Percentiles rank a stretch among this genome's conserved stretches.
Evolutionary conservation across 2,888 invertebrate genomes (phyloP).

Genomic region (Melipona beecheii): DNA sequence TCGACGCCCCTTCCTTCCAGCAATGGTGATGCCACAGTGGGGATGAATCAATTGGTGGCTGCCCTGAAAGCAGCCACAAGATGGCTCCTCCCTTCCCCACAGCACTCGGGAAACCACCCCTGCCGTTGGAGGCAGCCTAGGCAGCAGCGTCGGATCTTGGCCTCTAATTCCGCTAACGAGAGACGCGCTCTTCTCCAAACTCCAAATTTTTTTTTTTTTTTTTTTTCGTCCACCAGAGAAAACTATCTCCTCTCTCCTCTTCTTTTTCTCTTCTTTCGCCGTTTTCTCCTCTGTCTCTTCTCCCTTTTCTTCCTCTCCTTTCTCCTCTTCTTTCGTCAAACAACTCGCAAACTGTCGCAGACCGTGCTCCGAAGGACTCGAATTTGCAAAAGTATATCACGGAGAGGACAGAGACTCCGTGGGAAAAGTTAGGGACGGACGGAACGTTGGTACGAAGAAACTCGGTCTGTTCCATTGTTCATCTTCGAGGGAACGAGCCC

Average conservation of each 20-base stretch:
- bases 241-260: background rate
- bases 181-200: conserved; percentile 25
- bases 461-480: background rate
- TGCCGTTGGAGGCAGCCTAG: conserved; percentile 30
- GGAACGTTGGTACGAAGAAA: background rate
- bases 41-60: conserved; percentile 83
- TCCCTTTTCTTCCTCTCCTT: no score
- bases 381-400: background rate
- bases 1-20: conserved; percentile 76
- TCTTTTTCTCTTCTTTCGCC: background rate
- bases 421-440: background rate
- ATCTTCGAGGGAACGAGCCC: conserved; percentile 33
- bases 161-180: conserved; percentile 49
- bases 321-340: background rate
- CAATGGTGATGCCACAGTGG: conserved; percentile 70
- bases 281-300: no score
- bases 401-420: background rate
- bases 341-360: background rate
- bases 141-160: conserved; percentile 46
- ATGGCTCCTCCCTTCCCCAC: conserved; percentile 82
- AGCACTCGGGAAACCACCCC: conserved; percentile 71
- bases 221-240: background rate
- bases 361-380: background rate
- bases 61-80: conserved; percentile 82
- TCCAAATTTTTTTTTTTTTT: background rate